Base-by-base conservation (phyloP, 1,140 invertebrate species). In the Diachasmimorpha longicaudata region DNA sequence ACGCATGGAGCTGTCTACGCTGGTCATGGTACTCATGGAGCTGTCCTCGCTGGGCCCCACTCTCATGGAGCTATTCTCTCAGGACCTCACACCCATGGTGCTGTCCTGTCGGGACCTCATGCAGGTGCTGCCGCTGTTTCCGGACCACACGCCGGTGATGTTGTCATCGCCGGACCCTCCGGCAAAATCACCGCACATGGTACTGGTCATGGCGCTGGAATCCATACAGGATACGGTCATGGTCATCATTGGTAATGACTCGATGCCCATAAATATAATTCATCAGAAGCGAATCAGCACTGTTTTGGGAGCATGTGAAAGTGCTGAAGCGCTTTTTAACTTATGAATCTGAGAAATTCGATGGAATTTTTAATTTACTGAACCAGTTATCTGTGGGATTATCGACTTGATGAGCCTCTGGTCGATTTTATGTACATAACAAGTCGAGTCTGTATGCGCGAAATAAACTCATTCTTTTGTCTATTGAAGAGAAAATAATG, bases 171-270 rank as follows among this genome's bases (percentile, higher is more conserved):
- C 23, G 87, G 88, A 42, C 88, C 88, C 42, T 87, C 86, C 10
- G 88, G 87, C 19, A 89, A 86, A 70, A 89, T 89, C 71, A 86
- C 87, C 0, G 83, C 88, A 66, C 87, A 88, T 48, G 87, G 88
- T 11, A 85, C 84, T 31, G 88, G 87, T 16, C 82, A 86, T 71
- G 87, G 88, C 5, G 82, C 83, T 11, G 85, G 77, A 4, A 82
- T 89, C 16, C 83, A 85, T 39, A 80, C 85, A 14, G 86, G 86
- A 68, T 79, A 84, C 55, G 85, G 83, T 31, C 85, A 88, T 76
- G 84, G 83, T 73, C 83, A 82, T 19, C 75, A 79, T 71, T 76
- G 74, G 71, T 78, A 83, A 88, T 66, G 85, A 79, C 74, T 87
- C 85, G 78, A 68, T 55, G 48, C 39, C 13, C 48, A 74, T 36